Conservation (phyloP, 2,888 invertebrate species). For the Aspidiotus destructor region DNA sequence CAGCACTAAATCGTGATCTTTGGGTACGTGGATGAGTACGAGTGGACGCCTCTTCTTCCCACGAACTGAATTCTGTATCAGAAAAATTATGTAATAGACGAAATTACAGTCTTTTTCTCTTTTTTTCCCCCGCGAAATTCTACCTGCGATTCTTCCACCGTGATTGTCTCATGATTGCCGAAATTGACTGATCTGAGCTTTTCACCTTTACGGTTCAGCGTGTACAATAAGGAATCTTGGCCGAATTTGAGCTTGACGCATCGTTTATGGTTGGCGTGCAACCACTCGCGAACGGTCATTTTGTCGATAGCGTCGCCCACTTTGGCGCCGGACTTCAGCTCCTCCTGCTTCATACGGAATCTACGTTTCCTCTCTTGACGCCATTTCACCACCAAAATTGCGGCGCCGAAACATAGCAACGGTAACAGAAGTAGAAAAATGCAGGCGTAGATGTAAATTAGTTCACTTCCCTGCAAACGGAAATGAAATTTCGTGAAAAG, state of each 20-base stretch:
- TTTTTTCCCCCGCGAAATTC: no score
- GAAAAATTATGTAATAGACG: no score
- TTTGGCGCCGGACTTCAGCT: slow-evolving; percentile 43
- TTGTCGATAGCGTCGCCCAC: slow-evolving; percentile 60
- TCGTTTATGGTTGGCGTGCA: slow-evolving; percentile 82
- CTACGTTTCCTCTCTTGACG: slow-evolving; percentile 74
- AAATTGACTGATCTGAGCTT: slow-evolving; percentile 74
- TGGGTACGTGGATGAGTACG: slow-evolving; percentile 67
- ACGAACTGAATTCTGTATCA: slow-evolving; percentile 37
- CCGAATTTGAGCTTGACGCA: slow-evolving; percentile 82
- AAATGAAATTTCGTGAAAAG: background rate
- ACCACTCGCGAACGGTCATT: slow-evolving; percentile 88
- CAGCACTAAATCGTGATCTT: slow-evolving; percentile 85
- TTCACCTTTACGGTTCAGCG: slow-evolving; percentile 84
- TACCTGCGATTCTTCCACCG: slow-evolving; percentile 83
- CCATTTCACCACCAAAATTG: slow-evolving; percentile 82
- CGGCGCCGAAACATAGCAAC: slow-evolving; percentile 80
- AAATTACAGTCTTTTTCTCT: no score
- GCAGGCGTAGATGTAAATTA: slow-evolving; percentile 94
- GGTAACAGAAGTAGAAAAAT: slow-evolving; percentile 86
- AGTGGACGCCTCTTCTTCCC: slow-evolving; percentile 68
- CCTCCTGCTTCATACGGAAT: slow-evolving; percentile 73
- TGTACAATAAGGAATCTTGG: slow-evolving; percentile 74
- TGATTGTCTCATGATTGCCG: slow-evolving; percentile 62
- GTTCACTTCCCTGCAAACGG: slow-evolving; percentile 74